Conservation (phyloP, 2,888 invertebrate species). For the Resseliella maxima region DNA sequence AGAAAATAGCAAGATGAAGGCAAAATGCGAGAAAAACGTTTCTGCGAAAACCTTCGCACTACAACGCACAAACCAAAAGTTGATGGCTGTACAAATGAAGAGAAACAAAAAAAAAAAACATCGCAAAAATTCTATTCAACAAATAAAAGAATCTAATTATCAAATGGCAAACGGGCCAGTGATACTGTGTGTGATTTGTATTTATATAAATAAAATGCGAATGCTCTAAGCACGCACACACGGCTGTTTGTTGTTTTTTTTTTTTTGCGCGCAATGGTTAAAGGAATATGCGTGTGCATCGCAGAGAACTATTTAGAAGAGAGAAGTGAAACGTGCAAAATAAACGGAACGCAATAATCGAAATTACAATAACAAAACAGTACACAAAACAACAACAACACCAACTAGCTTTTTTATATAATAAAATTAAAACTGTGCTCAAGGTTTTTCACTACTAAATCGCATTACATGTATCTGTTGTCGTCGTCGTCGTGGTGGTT, state of each 20-base stretch:
- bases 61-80: conserved; percentile 9
- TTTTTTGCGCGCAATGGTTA: neutral
- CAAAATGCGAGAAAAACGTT: no score
- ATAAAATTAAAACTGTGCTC: conserved; percentile 38
- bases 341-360: neutral
- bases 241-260: no score
- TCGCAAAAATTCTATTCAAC: conserved; percentile 16
- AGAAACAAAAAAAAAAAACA: neutral
- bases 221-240: neutral
- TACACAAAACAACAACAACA: neutral
- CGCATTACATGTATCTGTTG: conserved; percentile 14
- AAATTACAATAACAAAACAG: conserved; percentile 14
- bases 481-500: neutral
- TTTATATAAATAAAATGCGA: neutral
- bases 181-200: conserved; percentile 28
- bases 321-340: neutral
- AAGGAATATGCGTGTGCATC: neutral
- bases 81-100: neutral
- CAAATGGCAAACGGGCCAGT: neutral
- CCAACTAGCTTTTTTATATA: conserved; percentile 4
- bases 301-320: neutral
- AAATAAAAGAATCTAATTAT: neutral
- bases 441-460: conserved; percentile 33
- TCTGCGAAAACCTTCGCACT: neutral
- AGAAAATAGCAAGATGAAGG: no score